Evolutionary conservation across 92 coral and sea anemone genomes (phyloP).

Genomic region (Meandrina meandrites): DNA sequence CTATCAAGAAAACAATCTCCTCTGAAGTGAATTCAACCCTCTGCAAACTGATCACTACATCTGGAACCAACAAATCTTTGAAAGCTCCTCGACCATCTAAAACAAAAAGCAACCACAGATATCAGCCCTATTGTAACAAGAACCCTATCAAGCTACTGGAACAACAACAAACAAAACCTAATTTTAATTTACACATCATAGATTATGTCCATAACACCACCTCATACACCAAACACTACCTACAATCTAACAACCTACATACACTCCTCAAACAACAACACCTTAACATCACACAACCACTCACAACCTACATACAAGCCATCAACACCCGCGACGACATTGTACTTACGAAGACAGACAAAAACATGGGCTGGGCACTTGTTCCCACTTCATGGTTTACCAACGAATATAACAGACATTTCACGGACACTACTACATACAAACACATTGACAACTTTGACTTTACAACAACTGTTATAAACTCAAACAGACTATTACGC

Average conservation of each 20-base stretch:
- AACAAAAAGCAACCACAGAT: slow-evolving; percentile 9
- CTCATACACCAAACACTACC: background rate
- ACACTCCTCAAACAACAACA: background rate
- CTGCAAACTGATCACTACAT: background rate
- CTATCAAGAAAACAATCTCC: background rate
- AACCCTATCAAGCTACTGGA: slow-evolving; percentile 23
- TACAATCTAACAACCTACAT: background rate
- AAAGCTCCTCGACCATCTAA: background rate
- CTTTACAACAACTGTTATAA: background rate
- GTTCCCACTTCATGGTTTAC: slow-evolving; percentile 21
- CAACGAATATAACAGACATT: background rate
- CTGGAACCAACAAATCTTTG: background rate
- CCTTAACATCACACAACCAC: background rate
- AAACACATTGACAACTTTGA: slow-evolving; percentile 17
- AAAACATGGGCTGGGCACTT: slow-evolving; percentile 2
- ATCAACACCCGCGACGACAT: background rate
- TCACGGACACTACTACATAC: slow-evolving; percentile 4
- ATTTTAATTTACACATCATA: slow-evolving; percentile 25
- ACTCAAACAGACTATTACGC: background rate
- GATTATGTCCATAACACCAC: slow-evolving; percentile 34
- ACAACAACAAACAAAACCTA: slow-evolving; percentile 25
- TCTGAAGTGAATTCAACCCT: background rate
- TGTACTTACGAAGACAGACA: background rate
- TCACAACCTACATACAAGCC: background rate
- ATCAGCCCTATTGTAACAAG: background rate